Conservation (phyloP, 2,113 vertebrate genomes). For the Ornithorhynchus anatinus region DNA sequence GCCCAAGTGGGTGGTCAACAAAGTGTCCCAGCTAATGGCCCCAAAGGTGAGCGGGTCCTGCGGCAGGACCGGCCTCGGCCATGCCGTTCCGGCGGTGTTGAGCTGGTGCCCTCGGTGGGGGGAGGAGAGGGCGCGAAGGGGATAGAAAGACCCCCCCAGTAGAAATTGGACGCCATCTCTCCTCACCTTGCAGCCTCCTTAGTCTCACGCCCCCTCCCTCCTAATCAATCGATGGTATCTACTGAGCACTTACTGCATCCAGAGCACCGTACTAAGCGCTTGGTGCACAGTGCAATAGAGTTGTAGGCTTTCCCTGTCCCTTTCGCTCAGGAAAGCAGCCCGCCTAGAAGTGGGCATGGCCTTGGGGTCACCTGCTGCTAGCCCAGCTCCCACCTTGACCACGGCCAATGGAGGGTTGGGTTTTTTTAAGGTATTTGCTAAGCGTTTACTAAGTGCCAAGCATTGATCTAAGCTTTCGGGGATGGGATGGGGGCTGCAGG, state of each 20-base stretch:
- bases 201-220: neutral
- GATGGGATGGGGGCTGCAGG: too few relatives aligned
- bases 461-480: too few relatives aligned
- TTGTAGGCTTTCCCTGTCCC: too few relatives aligned
- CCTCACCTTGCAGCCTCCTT: neutral
- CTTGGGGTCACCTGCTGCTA: neutral
- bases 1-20: conserved; percentile 87
- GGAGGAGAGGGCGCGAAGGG: neutral
- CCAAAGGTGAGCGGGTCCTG: conserved; percentile 76
- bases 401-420: too few relatives aligned
- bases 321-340: too few relatives aligned
- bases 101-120: neutral
- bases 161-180: neutral
- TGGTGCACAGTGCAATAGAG: too few relatives aligned
- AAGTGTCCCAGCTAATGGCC: conserved; percentile 85
- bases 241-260: too few relatives aligned
- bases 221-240: neutral
- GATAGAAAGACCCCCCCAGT: too few relatives aligned
- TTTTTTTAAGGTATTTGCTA: too few relatives aligned
- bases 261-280: too few relatives aligned
- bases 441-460: too few relatives aligned
- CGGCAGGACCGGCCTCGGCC: too few relatives aligned
- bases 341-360: neutral
- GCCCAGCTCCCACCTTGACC: neutral
- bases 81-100: neutral